phyloP scores from a whole-genome alignment of 1,140 invertebrate species.

The Trachymyrmex cornetzi region DNA sequence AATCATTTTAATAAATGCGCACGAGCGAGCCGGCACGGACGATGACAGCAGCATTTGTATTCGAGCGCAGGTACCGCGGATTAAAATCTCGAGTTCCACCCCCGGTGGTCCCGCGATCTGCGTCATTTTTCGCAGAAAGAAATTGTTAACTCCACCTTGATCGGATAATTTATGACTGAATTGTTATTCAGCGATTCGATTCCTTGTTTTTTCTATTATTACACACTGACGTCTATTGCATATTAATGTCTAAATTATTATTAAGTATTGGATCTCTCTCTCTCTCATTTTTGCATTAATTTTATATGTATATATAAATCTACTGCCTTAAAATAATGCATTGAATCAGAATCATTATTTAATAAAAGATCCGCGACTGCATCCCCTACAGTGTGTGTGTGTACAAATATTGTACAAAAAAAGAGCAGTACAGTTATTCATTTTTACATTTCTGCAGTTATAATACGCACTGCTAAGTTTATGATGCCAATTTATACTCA shows the following conservation, averaged over 20 bases:
- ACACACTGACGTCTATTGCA: neutral
- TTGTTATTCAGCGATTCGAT: neutral
- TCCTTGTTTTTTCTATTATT: neutral
- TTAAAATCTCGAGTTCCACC: constrained; percentile 51
- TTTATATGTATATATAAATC: neutral
- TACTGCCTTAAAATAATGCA: neutral
- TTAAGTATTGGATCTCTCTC: neutral
- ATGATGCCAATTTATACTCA: neutral
- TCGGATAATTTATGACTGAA: constrained; percentile 12
- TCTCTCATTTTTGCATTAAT: neutral
- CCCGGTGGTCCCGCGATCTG: neutral
- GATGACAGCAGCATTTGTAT: constrained; percentile 52
- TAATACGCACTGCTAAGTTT: neutral
- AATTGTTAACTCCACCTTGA: constrained; percentile 3
- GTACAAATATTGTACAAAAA: no score
- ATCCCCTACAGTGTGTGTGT: no score
- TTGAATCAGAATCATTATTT: no score
- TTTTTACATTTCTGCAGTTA: no score
- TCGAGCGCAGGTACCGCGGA: constrained; percentile 39
- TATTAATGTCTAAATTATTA: constrained; percentile 4
- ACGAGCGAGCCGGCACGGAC: constrained; percentile 27
- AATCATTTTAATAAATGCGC: constrained; percentile 60
- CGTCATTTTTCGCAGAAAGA: constrained; percentile 14
- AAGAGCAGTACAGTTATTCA: no score
- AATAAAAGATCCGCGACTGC: no score